Evolutionary conservation across 2,113 vertebrate species (phyloP), one percentile per base, ranked within the genome.

Genomic region (Procavia capensis): DNA sequence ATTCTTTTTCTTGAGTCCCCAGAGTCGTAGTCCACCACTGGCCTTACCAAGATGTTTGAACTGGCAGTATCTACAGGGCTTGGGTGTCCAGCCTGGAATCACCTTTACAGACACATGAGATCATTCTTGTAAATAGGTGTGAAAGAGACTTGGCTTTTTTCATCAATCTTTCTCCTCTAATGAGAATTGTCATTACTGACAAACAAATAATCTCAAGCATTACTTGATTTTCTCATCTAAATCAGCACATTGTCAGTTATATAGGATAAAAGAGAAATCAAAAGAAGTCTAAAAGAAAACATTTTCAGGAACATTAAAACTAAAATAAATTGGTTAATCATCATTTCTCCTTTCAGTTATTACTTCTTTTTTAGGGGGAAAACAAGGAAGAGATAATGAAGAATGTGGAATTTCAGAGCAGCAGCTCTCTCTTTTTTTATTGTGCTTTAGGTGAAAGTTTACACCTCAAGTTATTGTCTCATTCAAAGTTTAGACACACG

Each of bases 311-410:
- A 31, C 9, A 39, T 6, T 64, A 57, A n/a, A 11, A 2, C n/a
- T 39, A 72, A 34, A 84, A 39, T 76, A 72, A 68, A 10, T 41
- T 74, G 10, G 91, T n/a, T 45, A 76, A 19, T 9, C 4, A 39
- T 90, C 66, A 19, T 22, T 92, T 81, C 70, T 94, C 19, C 9
- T 92, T 93, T 63, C 39, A 76, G 84, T 79, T 24, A 61, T 43
- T 64, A 72, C 61, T 64, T 85, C 7, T 88, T 85, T 80, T 8
- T 14, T 36, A 43, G n/a, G n/a, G n/a, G 36, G 9, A 43, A 92
- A 80, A 90, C 3, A 64, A 0, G 27, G 3, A 22, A 6, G n/a
- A 84, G 45, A 83, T 27, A 68, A 68, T 43, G 27, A 91, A 31
- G 10, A 76, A n/a, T 16, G 2, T 29, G 5, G 25, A 22, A 27